These are phyloP conservation scores for Hypomecis punctinalis DNA, from an alignment of 2,888 invertebrate genomes.

Conservation along the genomic window DNA sequence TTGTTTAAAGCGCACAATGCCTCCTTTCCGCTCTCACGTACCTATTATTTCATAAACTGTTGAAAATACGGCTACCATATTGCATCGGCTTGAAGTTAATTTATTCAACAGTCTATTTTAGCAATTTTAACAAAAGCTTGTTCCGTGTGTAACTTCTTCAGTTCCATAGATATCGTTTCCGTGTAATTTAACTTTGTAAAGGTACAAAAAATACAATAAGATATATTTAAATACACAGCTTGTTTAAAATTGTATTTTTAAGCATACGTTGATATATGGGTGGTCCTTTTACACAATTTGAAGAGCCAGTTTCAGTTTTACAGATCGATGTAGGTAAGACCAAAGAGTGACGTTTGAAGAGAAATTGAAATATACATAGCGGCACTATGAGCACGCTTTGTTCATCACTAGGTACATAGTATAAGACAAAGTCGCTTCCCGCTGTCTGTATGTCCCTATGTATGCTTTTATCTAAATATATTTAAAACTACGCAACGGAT, in stretches of 20 bases:
- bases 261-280: background rate
- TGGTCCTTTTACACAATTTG: background rate
- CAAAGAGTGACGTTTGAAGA: background rate
- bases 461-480: too few relatives aligned
- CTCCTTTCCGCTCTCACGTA: conserved; percentile 68
- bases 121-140: background rate
- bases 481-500: too few relatives aligned
- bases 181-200: conserved; percentile 9
- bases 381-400: too few relatives aligned
- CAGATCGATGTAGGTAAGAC: too few relatives aligned
- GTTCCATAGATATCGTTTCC: conserved; percentile 4
- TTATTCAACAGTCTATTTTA: conserved; percentile 18
- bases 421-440: too few relatives aligned
- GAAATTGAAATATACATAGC: background rate
- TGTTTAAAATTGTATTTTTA: background rate
- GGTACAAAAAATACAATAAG: background rate
- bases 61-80: conserved; percentile 25
- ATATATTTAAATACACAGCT: background rate
- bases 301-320: background rate
- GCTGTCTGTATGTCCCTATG: too few relatives aligned
- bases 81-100: conserved; percentile 25
- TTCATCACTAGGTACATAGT: too few relatives aligned
- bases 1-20: conserved; percentile 70
- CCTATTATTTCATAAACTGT: conserved; percentile 49
- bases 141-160: conserved; percentile 17